Evolutionary conservation across 2,797 vertebrate species (phyloP), one percentile per base, ranked within the genome.

Genomic region (Falco rusticolus): DNA sequence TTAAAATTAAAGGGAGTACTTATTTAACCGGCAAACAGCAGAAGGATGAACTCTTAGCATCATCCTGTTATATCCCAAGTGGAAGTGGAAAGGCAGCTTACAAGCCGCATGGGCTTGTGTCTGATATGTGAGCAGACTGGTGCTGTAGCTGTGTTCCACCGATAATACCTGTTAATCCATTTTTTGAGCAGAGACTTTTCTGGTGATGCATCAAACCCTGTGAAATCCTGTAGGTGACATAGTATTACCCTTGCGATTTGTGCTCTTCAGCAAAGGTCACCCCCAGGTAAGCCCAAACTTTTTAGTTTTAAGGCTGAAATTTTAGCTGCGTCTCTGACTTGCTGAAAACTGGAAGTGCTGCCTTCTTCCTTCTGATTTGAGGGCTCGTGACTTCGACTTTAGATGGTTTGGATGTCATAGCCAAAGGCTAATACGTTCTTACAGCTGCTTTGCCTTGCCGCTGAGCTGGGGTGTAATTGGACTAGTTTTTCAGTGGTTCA

Each of bases 1-100:
- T 95, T 72, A 80, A 94, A 96, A 94, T 92, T 80, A 79, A 96
- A 94, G 69, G 56, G 84, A 86, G n/a, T 84, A 84, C 63, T 93
- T 77, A 56, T 93, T 92, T 93, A 59, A 13, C 47, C 79, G 86
- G 81, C 78, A 96, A 80, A 54, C 76, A 89, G 94, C 68, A 93
- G 90, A 93, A 82, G 86, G 82, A 74, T 60, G 91, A 91, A 59
- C 65, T 86, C 59, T 72, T 92, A 48, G 26, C 89, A 64, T 54
- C 39, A 17, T 13, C 20, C 51, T 71, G 61, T 43, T 76, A 59
- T 33, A 56, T 63, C 45, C 81, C 7, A 10, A 22, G 37, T 50
- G 77, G 54, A 50, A 61, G 68, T 28, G 84, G 75, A n/a, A 77
- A 80, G 56, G 81, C 78, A 60, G 70, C 17, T 84, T 53, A 15